Base-by-base conservation (phyloP, 2,888 invertebrate genomes). In the Chelonus formosanus region DNA sequence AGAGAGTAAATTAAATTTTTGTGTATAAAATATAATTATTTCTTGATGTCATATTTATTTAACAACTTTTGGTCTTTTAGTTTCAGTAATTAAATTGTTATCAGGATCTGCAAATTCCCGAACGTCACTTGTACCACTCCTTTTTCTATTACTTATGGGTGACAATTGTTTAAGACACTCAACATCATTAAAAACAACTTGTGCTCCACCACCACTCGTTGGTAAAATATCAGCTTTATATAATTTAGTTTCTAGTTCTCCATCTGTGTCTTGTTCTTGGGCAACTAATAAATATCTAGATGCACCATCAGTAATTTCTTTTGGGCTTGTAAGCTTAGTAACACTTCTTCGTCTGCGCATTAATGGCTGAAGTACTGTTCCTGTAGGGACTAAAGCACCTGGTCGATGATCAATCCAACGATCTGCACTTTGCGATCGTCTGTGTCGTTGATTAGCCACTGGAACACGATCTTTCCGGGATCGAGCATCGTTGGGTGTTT, bases 201-300 rank as follows among this genome's bases (percentile, higher is more conserved):
- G 96, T 0, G 97, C 94, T 0, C 99, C 98, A 0, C 98, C 98
- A 2, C 95, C 94, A 65, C 92, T 91, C 0, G 98, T 98, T 0
- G 95, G 96, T 3, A 97, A 89, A 3, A 98, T 93, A 81, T 98
- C 95, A 8, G 93, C 98, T 88, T 97, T 98, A 80, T 94, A 95
- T 10, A 97, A 81, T 76, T 94, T 94, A 0, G 98, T 98, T 84
- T 96, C 96, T 3, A 98, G 85, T 78, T 96, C 96, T 0, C 98
- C 98, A 74, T 93, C 94, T 0, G 92, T 91, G 80, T 97, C 97
- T 31, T 94, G 91, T 75, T 95, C 94, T 84, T 98, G 98, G 0
- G 96, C 92, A 20, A 96, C 91, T 0, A 99, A 87, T 72, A 97
- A 94, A 83, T 99, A 99, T 78, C 96, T 96, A 0, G 92, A 91